Conservation (phyloP, 1,140 invertebrate genomes). For the Pentalonia nigronervosa region DNA sequence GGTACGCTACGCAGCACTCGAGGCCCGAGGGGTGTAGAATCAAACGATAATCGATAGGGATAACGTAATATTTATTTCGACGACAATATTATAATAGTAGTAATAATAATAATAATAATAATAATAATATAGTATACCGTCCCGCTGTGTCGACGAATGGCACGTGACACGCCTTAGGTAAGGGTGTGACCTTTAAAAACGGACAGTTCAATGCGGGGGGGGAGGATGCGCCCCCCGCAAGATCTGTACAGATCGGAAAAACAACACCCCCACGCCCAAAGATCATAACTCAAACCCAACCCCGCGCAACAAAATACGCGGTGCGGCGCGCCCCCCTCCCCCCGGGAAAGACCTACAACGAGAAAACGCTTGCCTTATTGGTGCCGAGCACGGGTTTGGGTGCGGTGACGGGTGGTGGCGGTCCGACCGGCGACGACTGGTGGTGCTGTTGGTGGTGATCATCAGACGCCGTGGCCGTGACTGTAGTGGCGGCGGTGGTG, state of each 20-base stretch:
- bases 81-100: neutral
- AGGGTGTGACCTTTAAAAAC: constrained; percentile 14
- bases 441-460: neutral
- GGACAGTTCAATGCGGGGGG: neutral
- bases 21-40: neutral
- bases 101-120: too few relatives aligned
- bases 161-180: neutral
- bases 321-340: neutral
- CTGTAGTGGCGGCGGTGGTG: neutral
- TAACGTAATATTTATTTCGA: neutral
- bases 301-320: neutral
- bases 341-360: neutral
- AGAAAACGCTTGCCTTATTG: constrained; percentile 41
- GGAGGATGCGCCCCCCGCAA: neutral
- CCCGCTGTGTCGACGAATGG: neutral
- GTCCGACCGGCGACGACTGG: neutral
- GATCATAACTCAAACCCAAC: neutral
- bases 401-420: constrained; percentile 37
- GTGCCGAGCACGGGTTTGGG: constrained; percentile 51
- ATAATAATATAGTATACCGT: too few relatives aligned
- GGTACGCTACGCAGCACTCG: neutral
- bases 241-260: neutral
- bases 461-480: neutral
- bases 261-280: neutral
- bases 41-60: neutral